Conservation (phyloP, 2,888 invertebrate genomes). For the Auanema sp. region DNA sequence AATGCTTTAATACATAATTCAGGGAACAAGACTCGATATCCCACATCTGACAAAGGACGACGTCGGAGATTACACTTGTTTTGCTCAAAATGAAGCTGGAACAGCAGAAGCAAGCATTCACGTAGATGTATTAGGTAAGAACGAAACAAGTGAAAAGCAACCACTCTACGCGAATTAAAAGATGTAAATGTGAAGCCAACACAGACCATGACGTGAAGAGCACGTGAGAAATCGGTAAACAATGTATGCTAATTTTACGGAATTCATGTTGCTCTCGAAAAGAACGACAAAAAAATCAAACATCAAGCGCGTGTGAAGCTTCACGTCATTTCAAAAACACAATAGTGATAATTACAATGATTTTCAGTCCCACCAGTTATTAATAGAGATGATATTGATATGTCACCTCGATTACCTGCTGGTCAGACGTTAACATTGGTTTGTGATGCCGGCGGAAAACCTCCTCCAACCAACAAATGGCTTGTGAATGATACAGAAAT, state of each 20-base stretch:
- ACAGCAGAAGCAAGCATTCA: constrained; percentile 68
- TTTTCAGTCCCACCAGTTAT: constrained; percentile 67
- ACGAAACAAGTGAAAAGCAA: background rate
- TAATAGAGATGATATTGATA: constrained; percentile 53
- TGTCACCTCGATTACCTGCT: constrained; percentile 65
- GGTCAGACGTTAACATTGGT: constrained; percentile 70
- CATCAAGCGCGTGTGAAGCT: background rate
- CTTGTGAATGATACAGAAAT: constrained; percentile 29
- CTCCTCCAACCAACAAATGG: constrained; percentile 70
- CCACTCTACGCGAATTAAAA: too few relatives aligned
- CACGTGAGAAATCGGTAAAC: background rate
- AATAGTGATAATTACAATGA: background rate
- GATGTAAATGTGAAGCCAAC: background rate
- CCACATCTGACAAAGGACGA: constrained; percentile 64
- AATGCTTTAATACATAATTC: constrained; percentile 5
- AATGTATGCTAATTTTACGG: too few relatives aligned
- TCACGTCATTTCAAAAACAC: constrained; percentile 4
- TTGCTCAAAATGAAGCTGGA: constrained; percentile 71
- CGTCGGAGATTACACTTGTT: constrained; percentile 72
- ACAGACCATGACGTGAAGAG: too few relatives aligned
- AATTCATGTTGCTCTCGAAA: too few relatives aligned
- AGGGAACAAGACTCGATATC: constrained; percentile 59
- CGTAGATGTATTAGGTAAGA: constrained; percentile 71
- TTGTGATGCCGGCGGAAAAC: constrained; percentile 69
- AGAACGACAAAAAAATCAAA: too few relatives aligned